phyloP scores from a whole-genome alignment of 2,113 vertebrate species.

The Perca schrenkii region DNA sequence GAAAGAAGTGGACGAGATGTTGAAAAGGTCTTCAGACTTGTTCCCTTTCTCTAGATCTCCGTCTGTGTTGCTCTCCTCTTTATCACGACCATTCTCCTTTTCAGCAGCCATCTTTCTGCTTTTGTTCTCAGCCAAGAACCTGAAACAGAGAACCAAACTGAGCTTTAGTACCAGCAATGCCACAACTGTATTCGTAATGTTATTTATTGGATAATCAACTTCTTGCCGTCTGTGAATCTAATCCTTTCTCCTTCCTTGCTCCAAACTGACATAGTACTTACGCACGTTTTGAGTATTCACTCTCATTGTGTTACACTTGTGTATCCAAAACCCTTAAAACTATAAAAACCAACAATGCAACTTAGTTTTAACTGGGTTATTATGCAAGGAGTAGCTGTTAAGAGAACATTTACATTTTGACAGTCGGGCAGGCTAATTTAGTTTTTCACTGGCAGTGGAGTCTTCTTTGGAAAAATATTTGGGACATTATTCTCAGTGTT shows the following conservation, averaged over 20 bases:
- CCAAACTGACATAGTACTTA: not conserved
- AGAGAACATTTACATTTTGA: too few relatives aligned
- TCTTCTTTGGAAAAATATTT: not conserved
- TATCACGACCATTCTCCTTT: constrained; percentile 89
- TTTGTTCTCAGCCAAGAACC: constrained; percentile 95
- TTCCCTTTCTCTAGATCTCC: constrained; percentile 87
- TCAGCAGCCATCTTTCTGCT: constrained; percentile 81
- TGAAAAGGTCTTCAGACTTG: constrained; percentile 88
- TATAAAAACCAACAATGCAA: not conserved
- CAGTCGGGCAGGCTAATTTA: too few relatives aligned
- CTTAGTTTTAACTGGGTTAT: not conserved
- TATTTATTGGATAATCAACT: too few relatives aligned
- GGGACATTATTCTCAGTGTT: not conserved
- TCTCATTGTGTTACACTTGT: not conserved
- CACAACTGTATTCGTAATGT: too few relatives aligned
- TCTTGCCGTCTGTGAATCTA: not conserved
- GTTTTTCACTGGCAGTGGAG: too few relatives aligned
- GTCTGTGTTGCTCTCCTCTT: constrained; percentile 60
- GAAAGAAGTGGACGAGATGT: constrained; percentile 71
- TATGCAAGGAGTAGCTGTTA: not conserved
- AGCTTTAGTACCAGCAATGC: not conserved
- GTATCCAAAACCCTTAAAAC: not conserved
- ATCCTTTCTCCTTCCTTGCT: not conserved
- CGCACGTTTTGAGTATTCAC: not conserved
- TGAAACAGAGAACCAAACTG: constrained; percentile 70